Base-by-base conservation (phyloP, 30 jellyfish, hydroid and myxozoan genomes). In the Turritopsis rubra region DNA sequence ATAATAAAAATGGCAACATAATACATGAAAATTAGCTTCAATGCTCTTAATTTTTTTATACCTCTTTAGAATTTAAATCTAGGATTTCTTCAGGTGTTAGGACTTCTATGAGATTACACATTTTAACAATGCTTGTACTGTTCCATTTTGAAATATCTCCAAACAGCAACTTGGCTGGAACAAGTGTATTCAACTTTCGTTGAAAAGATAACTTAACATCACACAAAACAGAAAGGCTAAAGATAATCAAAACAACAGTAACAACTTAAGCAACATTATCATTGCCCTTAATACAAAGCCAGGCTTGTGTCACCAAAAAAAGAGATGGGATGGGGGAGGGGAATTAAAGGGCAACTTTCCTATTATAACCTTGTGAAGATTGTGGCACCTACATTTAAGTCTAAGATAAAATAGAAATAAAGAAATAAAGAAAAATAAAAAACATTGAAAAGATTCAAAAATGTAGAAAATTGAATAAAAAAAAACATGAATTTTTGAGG, bases 61-160 rank as follows among this genome's bases (percentile, higher is more conserved):
- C 97, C 89, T 85, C 90, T 71, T 75, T 82, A 25, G 95, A 86
- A 66, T 81, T 52, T 28, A 90, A 23, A 29, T 81, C 84, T 52
- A 86, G 87, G 75, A 90, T 29, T 53, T 90, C 89, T 68, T 90
- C 92, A 18, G 97, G 97, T 65, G 95, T 86, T 54, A 90, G 28
- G 16, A 89, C 95, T 54, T 85, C 97, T 13, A 90, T 71, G 77
- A 90, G 74, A 23, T 75, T 71, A 79, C 97, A 85, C 89, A 90
- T 71, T 54, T 83, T 73, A 27, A 54, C 72, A 7, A 90, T 82
- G 25, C 72, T 84, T 1, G 95, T 24, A 52, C 93, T 75, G 27
- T 82, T 85, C 97, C 97, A 90, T 26, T 29, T 65, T 9, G 89
- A 28, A 9, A 85, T 53, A 30, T 78, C 75, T 18, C 97, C 97